Conservation (phyloP, 2,888 invertebrate species). For the Watsonalla binaria region DNA sequence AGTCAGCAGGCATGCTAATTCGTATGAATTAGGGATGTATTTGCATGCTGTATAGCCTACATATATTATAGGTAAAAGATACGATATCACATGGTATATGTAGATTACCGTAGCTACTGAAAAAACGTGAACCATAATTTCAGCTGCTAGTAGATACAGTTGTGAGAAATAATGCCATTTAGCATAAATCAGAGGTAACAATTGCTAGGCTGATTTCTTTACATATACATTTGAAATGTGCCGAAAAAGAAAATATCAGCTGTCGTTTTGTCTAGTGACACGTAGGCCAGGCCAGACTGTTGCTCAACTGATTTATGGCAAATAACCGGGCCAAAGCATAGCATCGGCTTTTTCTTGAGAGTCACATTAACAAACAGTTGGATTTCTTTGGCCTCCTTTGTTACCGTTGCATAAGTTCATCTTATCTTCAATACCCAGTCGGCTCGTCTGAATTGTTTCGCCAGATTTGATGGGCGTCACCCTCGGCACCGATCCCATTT, state of each 20-base stretch:
- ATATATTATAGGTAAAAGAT: no score
- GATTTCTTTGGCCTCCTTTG: conserved; percentile 71
- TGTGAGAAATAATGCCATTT: background rate
- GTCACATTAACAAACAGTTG: conserved; percentile 52
- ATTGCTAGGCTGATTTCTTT: conserved; percentile 24
- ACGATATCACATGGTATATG: no score
- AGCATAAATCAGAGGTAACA: conserved; percentile 16
- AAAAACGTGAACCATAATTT: no score
- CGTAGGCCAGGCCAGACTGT: conserved; percentile 33
- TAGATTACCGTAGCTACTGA: no score
- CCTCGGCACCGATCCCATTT: conserved; percentile 62
- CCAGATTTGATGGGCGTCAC: conserved; percentile 61
- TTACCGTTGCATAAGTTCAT: conserved; percentile 65
- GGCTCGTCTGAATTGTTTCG: conserved; percentile 63
- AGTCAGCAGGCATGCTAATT: no score
- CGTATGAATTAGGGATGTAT: no score
- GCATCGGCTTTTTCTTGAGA: conserved; percentile 55
- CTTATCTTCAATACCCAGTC: conserved; percentile 51
- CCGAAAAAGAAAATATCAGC: conserved; percentile 29
- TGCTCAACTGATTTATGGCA: conserved; percentile 65
- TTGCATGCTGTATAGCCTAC: no score
- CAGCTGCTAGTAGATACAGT: background rate
- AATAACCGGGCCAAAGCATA: conserved; percentile 37
- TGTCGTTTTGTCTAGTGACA: conserved; percentile 43
- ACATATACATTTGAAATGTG: conserved; percentile 38